Base-by-base conservation (phyloP, 2,797 vertebrate genomes). In the Karalla daura region DNA sequence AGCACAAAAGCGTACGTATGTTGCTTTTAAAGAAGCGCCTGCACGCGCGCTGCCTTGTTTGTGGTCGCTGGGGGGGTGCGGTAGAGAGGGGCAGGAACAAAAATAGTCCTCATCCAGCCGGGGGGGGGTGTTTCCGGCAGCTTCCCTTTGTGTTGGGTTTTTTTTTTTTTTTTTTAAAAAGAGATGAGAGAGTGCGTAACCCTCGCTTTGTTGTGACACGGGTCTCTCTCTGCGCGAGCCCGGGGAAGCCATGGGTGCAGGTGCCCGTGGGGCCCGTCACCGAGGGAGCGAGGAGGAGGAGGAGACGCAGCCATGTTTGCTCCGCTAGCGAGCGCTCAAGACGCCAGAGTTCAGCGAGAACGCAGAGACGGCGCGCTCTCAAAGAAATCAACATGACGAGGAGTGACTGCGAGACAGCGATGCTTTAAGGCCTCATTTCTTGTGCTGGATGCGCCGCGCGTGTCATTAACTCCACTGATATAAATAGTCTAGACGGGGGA, bases 1-100 rank as follows among this genome's bases (percentile, higher is more conserved):
- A 74, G 70, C 63, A 68, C 63, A 65, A 87, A 86, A 78, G 74
- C 72, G 74, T 60, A 67, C 70, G 81, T 76, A 67, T 72, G 81
- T 76, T 71, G 49, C 76, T 84, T 79, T 84, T 65, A 71, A 73
- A 84, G 76, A 77, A 60, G 71, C 62, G 47, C 62, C 81, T 33
- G 46, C 70, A 33, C 66, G 82, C 40, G 23, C 59, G 56, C 52
- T 70, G 69, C 55, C 5, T 13, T 63, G 66, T 80, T 84, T 77
- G 62, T 67, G 46, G 60, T 66, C 13, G 50, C 67, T 68, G 1
- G 24, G 45, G 69, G 66, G 35, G 11, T n/a, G n/a, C n/a, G n/a
- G n/a, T n/a, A 4, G 25, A 21, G 49, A 1, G 7, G n/a, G 52
- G 37, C 20, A 46, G 56, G 40, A 52, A 59, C 24, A 33, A 24